Conservation (phyloP, 2,113 vertebrate species). For the Bubalus kerabau region DNA sequence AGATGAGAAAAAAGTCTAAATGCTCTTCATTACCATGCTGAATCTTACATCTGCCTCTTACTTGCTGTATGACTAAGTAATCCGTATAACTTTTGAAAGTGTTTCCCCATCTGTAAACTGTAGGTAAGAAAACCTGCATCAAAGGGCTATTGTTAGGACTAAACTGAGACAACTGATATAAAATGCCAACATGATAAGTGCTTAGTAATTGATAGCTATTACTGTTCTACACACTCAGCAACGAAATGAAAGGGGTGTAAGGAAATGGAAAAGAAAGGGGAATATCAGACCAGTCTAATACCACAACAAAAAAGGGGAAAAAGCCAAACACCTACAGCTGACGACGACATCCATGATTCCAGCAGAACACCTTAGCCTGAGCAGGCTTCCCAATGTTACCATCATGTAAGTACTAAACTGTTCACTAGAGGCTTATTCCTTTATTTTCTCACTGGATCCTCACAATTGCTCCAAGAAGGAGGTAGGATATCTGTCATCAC, state of each 20-base stretch:
- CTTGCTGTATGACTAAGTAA: neutral
- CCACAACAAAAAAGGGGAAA: neutral
- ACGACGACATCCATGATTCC: neutral
- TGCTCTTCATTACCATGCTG: neutral
- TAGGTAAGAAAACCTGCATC: neutral
- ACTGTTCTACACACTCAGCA: neutral
- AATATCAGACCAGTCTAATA: neutral
- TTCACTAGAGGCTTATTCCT: neutral
- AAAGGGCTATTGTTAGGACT: neutral
- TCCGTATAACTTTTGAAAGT: neutral
- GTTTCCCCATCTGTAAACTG: constrained; percentile 1
- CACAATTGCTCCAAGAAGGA: neutral
- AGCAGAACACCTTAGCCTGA: neutral
- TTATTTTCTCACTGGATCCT: constrained; percentile 18
- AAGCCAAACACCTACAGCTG: neutral
- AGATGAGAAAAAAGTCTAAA: neutral
- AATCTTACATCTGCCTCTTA: neutral
- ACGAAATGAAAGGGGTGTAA: constrained; percentile 5
- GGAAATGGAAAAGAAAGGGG: neutral
- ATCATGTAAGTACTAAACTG: neutral
- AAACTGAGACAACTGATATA: neutral
- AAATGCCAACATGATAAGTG: neutral
- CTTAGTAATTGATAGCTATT: neutral
- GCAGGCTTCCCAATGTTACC: neutral
- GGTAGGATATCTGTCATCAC: neutral